phyloP scores from a whole-genome alignment of 92 coral and sea anemone species.

The Zoanthus sociatus region DNA sequence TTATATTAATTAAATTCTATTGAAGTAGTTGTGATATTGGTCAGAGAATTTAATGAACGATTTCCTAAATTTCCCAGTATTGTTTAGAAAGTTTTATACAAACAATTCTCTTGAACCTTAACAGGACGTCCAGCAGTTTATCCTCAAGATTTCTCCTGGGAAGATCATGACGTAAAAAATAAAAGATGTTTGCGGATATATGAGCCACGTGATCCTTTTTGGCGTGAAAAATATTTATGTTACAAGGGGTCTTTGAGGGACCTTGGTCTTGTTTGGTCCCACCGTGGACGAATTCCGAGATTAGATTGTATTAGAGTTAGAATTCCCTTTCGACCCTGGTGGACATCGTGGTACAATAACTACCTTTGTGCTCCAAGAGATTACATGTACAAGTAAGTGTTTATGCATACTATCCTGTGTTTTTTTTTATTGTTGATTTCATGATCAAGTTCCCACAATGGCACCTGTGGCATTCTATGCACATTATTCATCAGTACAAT shows the following conservation, averaged over 20 bases:
- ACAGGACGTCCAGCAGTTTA: slow-evolving; percentile 24
- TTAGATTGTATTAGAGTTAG: slow-evolving; percentile 26
- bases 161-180: background rate
- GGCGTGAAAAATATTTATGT: slow-evolving; percentile 44
- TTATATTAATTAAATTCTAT: too few species aligned
- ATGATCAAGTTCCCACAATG: background rate
- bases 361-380: slow-evolving; percentile 32
- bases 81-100: background rate
- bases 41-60: background rate
- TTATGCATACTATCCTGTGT: background rate
- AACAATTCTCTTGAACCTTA: background rate
- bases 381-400: slow-evolving; percentile 17
- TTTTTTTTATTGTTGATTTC: background rate
- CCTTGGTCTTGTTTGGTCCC: slow-evolving; percentile 32
- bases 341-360: slow-evolving; percentile 37
- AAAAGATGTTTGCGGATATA: slow-evolving; percentile 32
- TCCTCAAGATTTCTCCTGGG: slow-evolving; percentile 42
- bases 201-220: slow-evolving; percentile 38
- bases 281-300: slow-evolving; percentile 6
- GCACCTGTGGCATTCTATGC: too few species aligned
- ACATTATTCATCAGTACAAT: too few species aligned
- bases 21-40: too few species aligned
- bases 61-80: background rate
- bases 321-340: slow-evolving; percentile 39
- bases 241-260: slow-evolving; percentile 25